Conservation (phyloP, 53 echinoderm and acorn worm genomes). For the Henricia sp. region DNA sequence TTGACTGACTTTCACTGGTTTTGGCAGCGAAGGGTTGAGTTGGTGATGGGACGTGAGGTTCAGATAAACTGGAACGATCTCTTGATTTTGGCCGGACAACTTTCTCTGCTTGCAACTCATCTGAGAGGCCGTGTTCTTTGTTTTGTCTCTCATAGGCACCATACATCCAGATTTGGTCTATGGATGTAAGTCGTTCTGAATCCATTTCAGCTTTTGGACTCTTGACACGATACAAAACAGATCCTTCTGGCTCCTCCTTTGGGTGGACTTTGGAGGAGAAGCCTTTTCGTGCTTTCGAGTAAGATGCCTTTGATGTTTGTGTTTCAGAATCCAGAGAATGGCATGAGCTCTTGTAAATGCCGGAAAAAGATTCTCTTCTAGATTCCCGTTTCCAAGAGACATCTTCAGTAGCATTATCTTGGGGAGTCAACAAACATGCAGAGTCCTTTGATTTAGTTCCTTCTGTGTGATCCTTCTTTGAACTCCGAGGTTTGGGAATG, state of each 20-base stretch:
- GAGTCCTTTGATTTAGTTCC: no score
- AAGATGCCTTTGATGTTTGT: no score
- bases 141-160: background rate
- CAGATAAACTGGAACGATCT: background rate
- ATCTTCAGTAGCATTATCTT: no score
- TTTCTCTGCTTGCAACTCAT: background rate
- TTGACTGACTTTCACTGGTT: background rate
- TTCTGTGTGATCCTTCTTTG: no score
- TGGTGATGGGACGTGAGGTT: background rate
- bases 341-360: no score
- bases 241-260: background rate
- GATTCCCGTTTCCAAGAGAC: no score
- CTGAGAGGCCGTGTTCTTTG: background rate
- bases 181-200: background rate
- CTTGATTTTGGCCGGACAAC: background rate
- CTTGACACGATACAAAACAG: background rate
- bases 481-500: no score
- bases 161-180: background rate
- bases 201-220: background rate
- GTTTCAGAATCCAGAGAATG: no score
- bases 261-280: no score
- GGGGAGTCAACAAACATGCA: no score
- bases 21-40: background rate
- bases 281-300: no score
- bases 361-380: no score